These are phyloP conservation scores for Myopa tessellatipennis DNA, from an alignment of 2,888 invertebrate genomes.

Conservation along the genomic window DNA sequence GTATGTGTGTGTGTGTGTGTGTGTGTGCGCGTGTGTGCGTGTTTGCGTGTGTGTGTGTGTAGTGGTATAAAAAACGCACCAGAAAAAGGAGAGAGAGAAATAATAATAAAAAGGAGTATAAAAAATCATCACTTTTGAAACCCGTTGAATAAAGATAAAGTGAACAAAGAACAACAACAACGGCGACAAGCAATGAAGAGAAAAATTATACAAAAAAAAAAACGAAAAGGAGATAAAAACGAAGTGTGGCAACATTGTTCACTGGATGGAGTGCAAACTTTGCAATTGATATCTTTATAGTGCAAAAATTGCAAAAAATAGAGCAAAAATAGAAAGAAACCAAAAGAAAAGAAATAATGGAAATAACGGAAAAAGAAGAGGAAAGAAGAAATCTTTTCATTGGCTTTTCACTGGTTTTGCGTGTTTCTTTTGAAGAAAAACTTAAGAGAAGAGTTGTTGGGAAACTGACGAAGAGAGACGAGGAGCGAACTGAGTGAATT, in stretches of 20 bases:
- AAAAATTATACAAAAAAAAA: background rate
- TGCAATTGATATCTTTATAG: constrained; percentile 16
- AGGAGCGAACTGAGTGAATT: background rate
- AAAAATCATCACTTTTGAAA: background rate
- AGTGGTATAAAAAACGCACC: background rate
- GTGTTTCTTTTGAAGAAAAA: background rate
- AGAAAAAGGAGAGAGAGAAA: background rate
- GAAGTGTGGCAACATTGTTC: constrained; percentile 17
- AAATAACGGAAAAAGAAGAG: no score
- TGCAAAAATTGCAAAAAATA: background rate
- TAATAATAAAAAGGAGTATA: no score
- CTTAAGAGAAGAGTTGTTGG: no score
- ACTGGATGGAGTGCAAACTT: constrained; percentile 8
- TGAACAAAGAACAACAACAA: background rate
- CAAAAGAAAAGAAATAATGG: no score
- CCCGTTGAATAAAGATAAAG: constrained; percentile 1
- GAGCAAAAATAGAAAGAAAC: background rate
- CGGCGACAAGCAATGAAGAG: background rate
- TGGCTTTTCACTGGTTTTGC: background rate
- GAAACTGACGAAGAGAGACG: background rate
- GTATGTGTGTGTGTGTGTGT: no score
- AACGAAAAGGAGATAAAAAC: background rate
- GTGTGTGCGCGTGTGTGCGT: no score
- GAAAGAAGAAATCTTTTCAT: background rate
- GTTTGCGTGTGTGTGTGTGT: no score